Base-by-base conservation (phyloP, 2,797 vertebrate species). In the Tinamus major region DNA sequence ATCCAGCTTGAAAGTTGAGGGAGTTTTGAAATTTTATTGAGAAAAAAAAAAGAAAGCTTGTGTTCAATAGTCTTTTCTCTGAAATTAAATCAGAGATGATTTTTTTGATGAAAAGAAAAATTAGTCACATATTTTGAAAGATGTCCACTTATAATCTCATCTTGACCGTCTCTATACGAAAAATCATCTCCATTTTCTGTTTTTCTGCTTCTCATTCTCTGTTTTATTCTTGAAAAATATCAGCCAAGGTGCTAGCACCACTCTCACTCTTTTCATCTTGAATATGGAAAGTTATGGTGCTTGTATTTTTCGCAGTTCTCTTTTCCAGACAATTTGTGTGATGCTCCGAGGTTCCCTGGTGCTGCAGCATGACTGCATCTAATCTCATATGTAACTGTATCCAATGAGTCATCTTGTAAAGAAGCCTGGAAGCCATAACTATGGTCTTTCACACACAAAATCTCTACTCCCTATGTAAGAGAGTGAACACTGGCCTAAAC, bases 71-170 rank as follows among this genome's bases (percentile, higher is more conserved):
- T 9, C 31, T 10, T 61, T 89, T 70, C n/a, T 94, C 13, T 9
- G 12, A 80, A 93, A 74, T 2, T 91, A 77, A 79, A 35, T 20
- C 0, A 59, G 69, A 80, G 56, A 49, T 37, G 13, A 8, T 13
- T 67, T 86, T 48, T 63, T 65, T 63, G 10, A 24, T 16, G 13
- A 91, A 59, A 15, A 49, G 8, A 70, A 87, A 31, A 84, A 74
- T 51, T 8, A 12, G n/a, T 2, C 8, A 41, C 41, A n/a, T 62
- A n/a, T 18, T 46, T 76, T 69, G 41, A 64, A 83, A 83, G 7
- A 9, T 0, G 1, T 2, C 6, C 1, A 1, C 31, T 58, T 58
- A 9, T 33, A 80, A 19, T 46, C 11, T 63, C 3, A 15, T 48
- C 55, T 76, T 62, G 10, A 37, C 3, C 65, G 5, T 41, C 23